phyloP scores from a whole-genome alignment of 1,140 invertebrate genomes.

The Pinna nobilis region DNA sequence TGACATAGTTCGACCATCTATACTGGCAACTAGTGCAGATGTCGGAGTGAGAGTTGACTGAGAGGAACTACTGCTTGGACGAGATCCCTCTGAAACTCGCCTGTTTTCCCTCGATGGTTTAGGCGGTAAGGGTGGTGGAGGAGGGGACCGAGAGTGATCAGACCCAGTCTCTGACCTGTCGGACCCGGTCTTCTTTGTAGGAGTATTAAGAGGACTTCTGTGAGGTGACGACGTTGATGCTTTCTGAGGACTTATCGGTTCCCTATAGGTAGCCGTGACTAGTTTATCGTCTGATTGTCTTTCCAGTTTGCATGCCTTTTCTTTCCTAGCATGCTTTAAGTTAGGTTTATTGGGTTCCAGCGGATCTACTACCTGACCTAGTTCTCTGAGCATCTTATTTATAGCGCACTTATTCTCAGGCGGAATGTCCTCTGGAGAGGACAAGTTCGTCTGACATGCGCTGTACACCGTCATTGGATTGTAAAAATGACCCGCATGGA shows the following conservation, averaged over 20 bases:
- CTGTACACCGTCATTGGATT: not conserved
- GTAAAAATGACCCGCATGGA: not conserved
- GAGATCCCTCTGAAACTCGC: slow-evolving; percentile 55
- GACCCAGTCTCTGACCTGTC: not conserved
- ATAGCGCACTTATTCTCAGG: slow-evolving; percentile 48
- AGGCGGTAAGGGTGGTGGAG: slow-evolving; percentile 37
- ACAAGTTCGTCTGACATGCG: slow-evolving; percentile 14
- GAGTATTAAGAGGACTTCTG: slow-evolving; percentile 9
- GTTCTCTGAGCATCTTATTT: slow-evolving; percentile 57
- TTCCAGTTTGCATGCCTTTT: not conserved
- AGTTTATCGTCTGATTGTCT: slow-evolving; percentile 55
- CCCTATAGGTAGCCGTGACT: slow-evolving; percentile 64
- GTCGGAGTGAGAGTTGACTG: slow-evolving; percentile 64
- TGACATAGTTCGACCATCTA: slow-evolving; percentile 69
- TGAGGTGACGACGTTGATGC: slow-evolving; percentile 50
- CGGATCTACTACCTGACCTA: slow-evolving; percentile 48
- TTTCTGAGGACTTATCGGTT: slow-evolving; percentile 51
- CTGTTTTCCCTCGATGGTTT: slow-evolving; percentile 42
- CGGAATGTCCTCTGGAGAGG: slow-evolving; percentile 46
- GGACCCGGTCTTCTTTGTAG: not conserved
- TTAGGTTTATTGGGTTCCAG: slow-evolving; percentile 47
- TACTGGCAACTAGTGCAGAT: slow-evolving; percentile 63
- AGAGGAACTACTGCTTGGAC: slow-evolving; percentile 59
- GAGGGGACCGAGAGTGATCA: slow-evolving; percentile 8
- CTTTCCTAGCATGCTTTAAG: slow-evolving; percentile 11